Conservation (phyloP, 2,113 vertebrate species). For the Cyanoramphus novaezelandiae region DNA sequence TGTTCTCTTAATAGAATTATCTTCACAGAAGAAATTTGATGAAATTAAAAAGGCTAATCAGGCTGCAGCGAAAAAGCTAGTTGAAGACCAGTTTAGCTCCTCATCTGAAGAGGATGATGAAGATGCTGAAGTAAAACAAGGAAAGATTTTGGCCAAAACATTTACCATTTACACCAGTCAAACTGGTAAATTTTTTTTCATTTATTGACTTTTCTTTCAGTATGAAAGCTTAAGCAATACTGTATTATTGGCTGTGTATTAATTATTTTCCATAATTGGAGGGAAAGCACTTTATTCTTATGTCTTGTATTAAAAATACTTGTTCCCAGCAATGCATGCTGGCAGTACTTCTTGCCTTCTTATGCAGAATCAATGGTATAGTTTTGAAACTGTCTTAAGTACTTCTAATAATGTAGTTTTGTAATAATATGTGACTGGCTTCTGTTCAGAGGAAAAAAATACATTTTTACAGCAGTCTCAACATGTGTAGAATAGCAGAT, state of each 20-base stretch:
- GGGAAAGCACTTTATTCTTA: not conserved
- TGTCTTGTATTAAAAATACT: not conserved
- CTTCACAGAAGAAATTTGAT: slow-evolving; percentile 86
- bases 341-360: not conserved
- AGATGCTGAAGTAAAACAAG: slow-evolving; percentile 81
- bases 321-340: not conserved
- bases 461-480: not conserved
- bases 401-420: not conserved
- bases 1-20: slow-evolving; percentile 68
- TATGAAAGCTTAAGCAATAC: not conserved
- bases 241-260: not conserved
- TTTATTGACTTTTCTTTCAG: not conserved
- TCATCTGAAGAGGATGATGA: slow-evolving; percentile 86
- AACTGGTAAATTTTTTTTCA: slow-evolving; percentile 79
- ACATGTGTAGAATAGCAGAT: not conserved
- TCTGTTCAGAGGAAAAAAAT: not conserved
- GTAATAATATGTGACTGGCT: not conserved
- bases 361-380: not conserved
- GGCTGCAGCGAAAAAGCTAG: slow-evolving; percentile 85
- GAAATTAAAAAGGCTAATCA: slow-evolving; percentile 92
- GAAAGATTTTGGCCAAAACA: slow-evolving; percentile 88
- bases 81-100: slow-evolving; percentile 81
- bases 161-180: slow-evolving; percentile 88
- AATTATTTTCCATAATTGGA: not conserved
- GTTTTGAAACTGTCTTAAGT: not conserved